Evolutionary conservation across 2,888 invertebrate species (phyloP).

Genomic region (Eupithecia pulchellata): DNA sequence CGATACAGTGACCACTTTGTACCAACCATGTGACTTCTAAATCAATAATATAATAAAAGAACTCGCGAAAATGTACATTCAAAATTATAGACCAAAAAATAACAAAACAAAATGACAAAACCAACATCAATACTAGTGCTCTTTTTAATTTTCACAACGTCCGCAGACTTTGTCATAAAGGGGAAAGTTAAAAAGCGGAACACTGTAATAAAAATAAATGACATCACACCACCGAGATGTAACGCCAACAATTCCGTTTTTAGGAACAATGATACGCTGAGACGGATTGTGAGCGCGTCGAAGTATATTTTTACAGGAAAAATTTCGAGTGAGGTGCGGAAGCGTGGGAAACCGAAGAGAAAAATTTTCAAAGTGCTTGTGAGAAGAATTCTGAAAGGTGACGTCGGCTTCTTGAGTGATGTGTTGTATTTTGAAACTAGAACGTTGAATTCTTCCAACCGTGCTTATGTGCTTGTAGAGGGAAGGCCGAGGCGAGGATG

Average conservation of each 20-base stretch:
- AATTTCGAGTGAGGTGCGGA: conserved; percentile 73
- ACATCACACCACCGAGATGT: conserved; percentile 67
- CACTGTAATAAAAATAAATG: conserved; percentile 74
- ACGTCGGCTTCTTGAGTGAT: conserved; percentile 74
- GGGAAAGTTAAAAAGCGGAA: conserved; percentile 79
- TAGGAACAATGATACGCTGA: conserved; percentile 74
- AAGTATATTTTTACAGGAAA: conserved; percentile 82
- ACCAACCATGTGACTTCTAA: conserved; percentile 21
- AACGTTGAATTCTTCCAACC: conserved; percentile 73
- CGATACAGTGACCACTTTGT: conserved; percentile 47
- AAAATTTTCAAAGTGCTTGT: conserved; percentile 79
- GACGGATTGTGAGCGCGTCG: conserved; percentile 70
- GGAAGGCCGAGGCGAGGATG: conserved; percentile 62
- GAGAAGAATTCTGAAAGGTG: conserved; percentile 78
- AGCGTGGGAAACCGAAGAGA: conserved; percentile 63
- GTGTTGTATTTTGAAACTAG: conserved; percentile 77
- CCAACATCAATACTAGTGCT: conserved; percentile 54
- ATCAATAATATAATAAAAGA: too few relatives aligned
- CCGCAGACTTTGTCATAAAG: conserved; percentile 71
- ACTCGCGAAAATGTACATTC: conserved; percentile 45
- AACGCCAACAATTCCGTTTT: conserved; percentile 73
- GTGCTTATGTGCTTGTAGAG: conserved; percentile 74
- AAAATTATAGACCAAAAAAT: conserved; percentile 33
- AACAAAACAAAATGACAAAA: conserved; percentile 63
- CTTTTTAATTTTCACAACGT: conserved; percentile 59